Evolutionary conservation across 2,113 vertebrate species (phyloP), one percentile per base, ranked within the genome.

Genomic region (Triplophysa rosa): DNA sequence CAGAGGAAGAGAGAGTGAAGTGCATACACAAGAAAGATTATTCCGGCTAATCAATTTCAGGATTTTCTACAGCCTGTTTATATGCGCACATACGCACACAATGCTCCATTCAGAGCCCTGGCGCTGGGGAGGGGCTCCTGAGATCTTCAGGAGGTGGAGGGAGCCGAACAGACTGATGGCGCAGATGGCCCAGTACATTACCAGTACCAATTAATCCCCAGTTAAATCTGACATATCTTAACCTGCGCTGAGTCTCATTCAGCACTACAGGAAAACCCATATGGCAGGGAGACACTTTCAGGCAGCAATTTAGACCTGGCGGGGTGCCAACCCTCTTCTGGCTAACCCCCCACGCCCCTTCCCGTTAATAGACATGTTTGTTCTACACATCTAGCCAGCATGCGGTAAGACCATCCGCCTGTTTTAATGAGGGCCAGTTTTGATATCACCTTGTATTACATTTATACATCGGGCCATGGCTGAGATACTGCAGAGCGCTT

Each of bases 211-310:
- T 95, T 95, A 95, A 95, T 92, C 93, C 92, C 92, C 92, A 94
- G 95, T 95, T 95, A 94, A 93, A 93, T 93, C 74, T 94, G 95
- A 95, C 95, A 94, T 92, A 94, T 92, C 93, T 94, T 96, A 94
- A 95, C 95, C 95, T 92, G 89, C 83, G 70, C 93, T 94, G 94
- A 93, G 92, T 93, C 92, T 88, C 90, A 93, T 93, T 94, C 93
- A 91, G 89, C 87, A 90, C 91, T 92, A 92, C 93, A 94, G 92
- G 89, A 93, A 92, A 93, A 93, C 93, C 92, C 94, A 95, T 95
- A 95, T 95, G 94, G 94, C 94, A 91, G 84, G 21, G 89, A 94
- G 90, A 94, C 91, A 90, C 91, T 94, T 91, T 91, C 90, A 92
- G 91, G 89, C 92, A 92, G 92, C 91, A 93, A 92, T 92, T 93